Conservation (phyloP, 2,888 invertebrate genomes). For the Macroteleia sp. region DNA sequence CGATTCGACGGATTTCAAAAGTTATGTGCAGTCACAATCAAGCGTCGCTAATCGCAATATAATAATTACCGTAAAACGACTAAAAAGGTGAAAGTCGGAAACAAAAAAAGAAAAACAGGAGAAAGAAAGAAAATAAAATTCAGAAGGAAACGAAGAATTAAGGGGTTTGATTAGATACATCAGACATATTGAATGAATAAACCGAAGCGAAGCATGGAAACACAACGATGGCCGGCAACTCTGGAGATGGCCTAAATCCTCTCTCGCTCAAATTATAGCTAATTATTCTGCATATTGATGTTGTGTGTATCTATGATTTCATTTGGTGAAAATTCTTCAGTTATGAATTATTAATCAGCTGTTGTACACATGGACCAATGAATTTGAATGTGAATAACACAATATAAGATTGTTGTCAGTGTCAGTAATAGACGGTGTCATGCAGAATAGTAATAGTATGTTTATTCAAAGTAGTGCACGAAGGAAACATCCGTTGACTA, state of each 20-base stretch:
- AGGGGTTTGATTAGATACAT: slow-evolving; percentile 8
- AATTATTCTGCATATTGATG: slow-evolving; percentile 75
- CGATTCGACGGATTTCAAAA: slow-evolving; percentile 32
- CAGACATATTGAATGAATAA: slow-evolving; percentile 56
- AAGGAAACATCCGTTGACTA: slow-evolving; percentile 58
- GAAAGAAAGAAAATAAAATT: slow-evolving; percentile 14
- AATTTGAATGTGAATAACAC: slow-evolving; percentile 45
- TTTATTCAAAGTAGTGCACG: slow-evolving; percentile 46
- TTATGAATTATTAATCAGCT: slow-evolving; percentile 55
- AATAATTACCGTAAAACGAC: slow-evolving; percentile 6
- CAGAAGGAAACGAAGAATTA: neutral
- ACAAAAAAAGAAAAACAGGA: slow-evolving; percentile 7
- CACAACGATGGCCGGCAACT: slow-evolving; percentile 80
- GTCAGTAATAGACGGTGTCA: slow-evolving; percentile 61
- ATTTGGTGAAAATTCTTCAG: slow-evolving; percentile 52
- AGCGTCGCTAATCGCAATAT: slow-evolving; percentile 47
- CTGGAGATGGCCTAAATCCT: slow-evolving; percentile 84
- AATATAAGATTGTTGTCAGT: slow-evolving; percentile 54
- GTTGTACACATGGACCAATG: slow-evolving; percentile 57
- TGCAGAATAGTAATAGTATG: slow-evolving; percentile 52
- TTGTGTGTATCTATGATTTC: slow-evolving; percentile 59
- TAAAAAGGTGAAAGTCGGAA: too few species aligned
- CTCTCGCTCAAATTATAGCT: slow-evolving; percentile 75
- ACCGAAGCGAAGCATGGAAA: slow-evolving; percentile 68
- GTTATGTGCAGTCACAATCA: slow-evolving; percentile 35